Evolutionary conservation across 2,113 vertebrate species (phyloP), one percentile per base, ranked within the genome.

Genomic region (Barnardius zonarius): DNA sequence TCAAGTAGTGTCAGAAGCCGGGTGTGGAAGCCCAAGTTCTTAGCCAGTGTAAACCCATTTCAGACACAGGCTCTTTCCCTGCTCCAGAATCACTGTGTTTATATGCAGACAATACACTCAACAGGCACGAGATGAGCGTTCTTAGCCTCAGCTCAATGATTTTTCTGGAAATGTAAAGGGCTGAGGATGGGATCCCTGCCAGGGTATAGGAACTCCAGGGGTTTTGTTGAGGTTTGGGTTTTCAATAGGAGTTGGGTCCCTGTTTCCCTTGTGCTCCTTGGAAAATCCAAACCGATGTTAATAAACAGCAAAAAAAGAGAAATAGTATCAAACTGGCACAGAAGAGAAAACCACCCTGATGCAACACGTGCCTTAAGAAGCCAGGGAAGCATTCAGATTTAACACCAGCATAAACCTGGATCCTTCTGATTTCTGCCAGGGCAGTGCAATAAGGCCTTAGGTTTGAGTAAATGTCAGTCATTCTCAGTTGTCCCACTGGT

Each of bases 91-190:
- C 83, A 63, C 9, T 49, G 86, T 91, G 97, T 97, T 97, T 98
- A 97, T 94, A 89, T 93, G 95, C 95, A 97, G 92, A 97, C 97
- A 96, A 94, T 95, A 92, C 94, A 84, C 92, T 90, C 55, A 35
- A 97, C 95, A 97, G 96, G 92, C 93, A 97, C 96, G 95, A 98
- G 97, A 97, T 87, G 96, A 97, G 93, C 72, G 84, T 95, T 97
- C 97, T 96, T 98, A 97, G 96, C 85, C 95, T 97, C 92, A 96
- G 96, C 96, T 96, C 96, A 95, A 94, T 97, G 96, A 97, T 97
- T 97, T 97, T 96, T 94, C 94, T 91, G 92, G 90, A 95, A 97
- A 97, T 96, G 95, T 90, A 96, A 97, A 92, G 90, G 95, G 94
- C 92, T 96, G 90, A 73, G 88, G 86, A 92, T 92, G 95, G 96